Conservation (phyloP, 1,140 invertebrate genomes). For the Drosophila baimaii region DNA sequence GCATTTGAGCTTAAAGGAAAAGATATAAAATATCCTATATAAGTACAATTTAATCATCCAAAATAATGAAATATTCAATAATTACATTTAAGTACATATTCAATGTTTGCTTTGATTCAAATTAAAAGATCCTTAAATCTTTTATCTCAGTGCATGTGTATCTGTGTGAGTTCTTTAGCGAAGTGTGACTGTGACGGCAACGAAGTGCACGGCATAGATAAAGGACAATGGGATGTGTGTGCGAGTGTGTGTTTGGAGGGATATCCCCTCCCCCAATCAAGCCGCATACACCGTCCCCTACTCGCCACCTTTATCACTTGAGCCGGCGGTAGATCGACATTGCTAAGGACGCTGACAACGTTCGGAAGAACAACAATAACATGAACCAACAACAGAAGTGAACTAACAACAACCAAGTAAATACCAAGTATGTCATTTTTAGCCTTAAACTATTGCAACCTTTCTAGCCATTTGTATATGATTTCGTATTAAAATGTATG, state of each 20-base stretch:
- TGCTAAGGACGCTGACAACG: conserved; percentile 62
- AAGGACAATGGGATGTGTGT: conserved; percentile 33
- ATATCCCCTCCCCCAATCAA: background rate
- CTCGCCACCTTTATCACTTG: conserved; percentile 38
- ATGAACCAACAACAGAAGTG: conserved; percentile 36
- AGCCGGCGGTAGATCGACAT: conserved; percentile 57
- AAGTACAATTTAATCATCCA: background rate
- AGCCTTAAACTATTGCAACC: background rate
- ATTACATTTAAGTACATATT: too few species aligned
- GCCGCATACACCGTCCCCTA: conserved; percentile 2
- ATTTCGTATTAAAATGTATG: background rate
- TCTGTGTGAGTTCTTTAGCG: conserved; percentile 19
- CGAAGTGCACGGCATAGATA: conserved; percentile 72
- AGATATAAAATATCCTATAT: too few species aligned
- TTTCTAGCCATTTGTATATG: background rate
- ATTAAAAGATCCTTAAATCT: background rate
- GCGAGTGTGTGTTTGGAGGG: conserved; percentile 16
- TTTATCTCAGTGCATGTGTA: background rate
- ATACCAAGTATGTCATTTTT: background rate
- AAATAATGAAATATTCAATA: too few species aligned
- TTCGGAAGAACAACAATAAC: conserved; percentile 40
- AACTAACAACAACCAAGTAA: background rate
- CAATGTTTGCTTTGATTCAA: background rate
- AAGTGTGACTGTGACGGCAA: conserved; percentile 71
- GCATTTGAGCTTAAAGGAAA: too few species aligned